These are phyloP conservation scores for Dichetophora obliterata DNA, from an alignment of 2,888 invertebrate species.

Conservation along the genomic window DNA sequence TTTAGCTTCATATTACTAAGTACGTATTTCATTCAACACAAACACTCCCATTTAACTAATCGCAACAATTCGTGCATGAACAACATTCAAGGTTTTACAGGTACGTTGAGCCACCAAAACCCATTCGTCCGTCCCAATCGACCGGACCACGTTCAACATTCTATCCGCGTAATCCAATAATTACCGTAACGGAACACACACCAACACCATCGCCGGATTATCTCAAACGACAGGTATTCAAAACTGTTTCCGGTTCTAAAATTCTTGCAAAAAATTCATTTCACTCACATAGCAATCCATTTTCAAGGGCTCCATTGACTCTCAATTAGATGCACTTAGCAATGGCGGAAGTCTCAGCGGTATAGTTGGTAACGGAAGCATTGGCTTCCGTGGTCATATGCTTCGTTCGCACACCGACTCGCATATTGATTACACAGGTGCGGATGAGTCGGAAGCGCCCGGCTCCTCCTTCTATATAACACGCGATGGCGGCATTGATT, in stretches of 20 bases:
- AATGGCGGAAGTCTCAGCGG: constrained; percentile 62
- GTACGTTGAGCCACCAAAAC: constrained; percentile 68
- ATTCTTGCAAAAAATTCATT: background rate
- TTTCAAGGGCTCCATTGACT: constrained; percentile 84
- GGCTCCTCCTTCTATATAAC: constrained; percentile 94
- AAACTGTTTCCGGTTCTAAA: background rate
- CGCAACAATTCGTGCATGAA: constrained; percentile 48
- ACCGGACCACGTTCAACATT: constrained; percentile 66
- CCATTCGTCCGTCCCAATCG: constrained; percentile 63
- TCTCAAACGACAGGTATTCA: constrained; percentile 79
- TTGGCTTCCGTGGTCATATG: constrained; percentile 73
- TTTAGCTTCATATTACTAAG: background rate
- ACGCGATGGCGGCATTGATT: constrained; percentile 93
- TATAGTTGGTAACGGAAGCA: constrained; percentile 54
- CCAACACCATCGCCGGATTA: constrained; percentile 93
- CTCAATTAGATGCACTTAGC: constrained; percentile 79
- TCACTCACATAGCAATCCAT: background rate
- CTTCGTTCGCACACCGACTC: constrained; percentile 92
- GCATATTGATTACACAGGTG: constrained; percentile 88
- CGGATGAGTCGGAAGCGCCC: constrained; percentile 89
- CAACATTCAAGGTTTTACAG: constrained; percentile 69
- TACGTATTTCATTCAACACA: constrained; percentile 43
- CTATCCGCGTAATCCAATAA: constrained; percentile 91
- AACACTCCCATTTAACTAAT: constrained; percentile 55
- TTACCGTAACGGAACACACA: constrained; percentile 96